Evolutionary conservation across 2,797 vertebrate genomes (phyloP).

Genomic region (Darevskia nairensis): DNA sequence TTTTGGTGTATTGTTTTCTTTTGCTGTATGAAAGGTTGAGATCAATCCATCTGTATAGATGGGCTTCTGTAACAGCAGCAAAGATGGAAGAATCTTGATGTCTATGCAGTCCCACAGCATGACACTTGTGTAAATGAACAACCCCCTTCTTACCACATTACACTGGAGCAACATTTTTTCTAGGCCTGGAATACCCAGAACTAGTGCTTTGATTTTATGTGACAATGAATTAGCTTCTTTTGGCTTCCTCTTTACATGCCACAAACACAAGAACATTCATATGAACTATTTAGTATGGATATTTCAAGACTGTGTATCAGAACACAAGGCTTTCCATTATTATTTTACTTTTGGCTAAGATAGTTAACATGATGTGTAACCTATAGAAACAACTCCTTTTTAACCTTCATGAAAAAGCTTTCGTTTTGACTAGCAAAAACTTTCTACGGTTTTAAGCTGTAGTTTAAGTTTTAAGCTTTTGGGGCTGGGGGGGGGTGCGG

Average conservation of each 20-base stretch:
- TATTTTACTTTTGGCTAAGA: conserved; percentile 19
- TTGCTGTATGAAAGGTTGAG: background rate
- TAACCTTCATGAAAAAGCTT: conserved; percentile 25
- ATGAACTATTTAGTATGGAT: background rate
- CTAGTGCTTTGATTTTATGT: background rate
- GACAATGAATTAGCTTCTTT: background rate
- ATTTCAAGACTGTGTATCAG: background rate
- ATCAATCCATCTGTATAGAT: background rate
- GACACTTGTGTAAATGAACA: background rate
- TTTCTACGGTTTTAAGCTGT: conserved; percentile 16
- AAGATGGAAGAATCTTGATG: background rate
- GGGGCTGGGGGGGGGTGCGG: too few relatives aligned
- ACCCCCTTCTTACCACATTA: background rate
- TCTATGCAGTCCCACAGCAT: background rate
- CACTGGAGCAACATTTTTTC: background rate
- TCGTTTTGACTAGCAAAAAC: conserved; percentile 36
- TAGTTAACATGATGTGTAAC: conserved; percentile 10
- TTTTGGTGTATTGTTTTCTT: too few relatives aligned
- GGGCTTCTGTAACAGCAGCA: background rate
- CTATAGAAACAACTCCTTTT: conserved; percentile 20
- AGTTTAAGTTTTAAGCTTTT: too few relatives aligned
- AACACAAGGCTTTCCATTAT: background rate
- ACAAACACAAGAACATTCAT: background rate
- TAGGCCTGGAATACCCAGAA: background rate
- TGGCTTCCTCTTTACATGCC: background rate